Conservation (phyloP, 2,113 vertebrate species). For the Ochotona curzoniae region DNA sequence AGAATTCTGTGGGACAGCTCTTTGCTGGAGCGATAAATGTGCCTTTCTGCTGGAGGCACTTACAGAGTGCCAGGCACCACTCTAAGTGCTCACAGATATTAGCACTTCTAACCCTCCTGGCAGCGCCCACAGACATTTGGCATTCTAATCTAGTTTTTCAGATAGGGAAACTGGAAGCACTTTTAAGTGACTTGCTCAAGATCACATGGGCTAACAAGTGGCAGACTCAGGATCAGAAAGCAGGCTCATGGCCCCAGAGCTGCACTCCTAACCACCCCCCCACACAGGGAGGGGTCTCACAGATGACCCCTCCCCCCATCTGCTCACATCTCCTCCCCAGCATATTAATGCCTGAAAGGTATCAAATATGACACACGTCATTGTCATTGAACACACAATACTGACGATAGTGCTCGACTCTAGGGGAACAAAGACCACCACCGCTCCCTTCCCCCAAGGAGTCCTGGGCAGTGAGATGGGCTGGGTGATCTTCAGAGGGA, state of each 20-base stretch:
- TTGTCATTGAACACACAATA: accelerated
- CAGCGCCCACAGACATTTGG: neutral
- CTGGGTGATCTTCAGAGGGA: neutral
- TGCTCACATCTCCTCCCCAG: neutral
- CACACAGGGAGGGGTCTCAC: accelerated
- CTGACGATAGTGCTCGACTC: neutral
- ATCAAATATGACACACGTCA: neutral
- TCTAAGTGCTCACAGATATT: neutral
- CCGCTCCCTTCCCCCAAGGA: neutral
- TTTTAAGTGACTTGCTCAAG: neutral
- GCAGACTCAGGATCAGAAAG: neutral
- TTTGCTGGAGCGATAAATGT: neutral
- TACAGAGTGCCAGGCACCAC: neutral
- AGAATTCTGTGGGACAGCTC: neutral
- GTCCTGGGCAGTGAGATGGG: neutral
- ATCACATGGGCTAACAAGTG: neutral
- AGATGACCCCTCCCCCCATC: neutral
- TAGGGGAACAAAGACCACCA: neutral
- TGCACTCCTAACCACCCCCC: accelerated
- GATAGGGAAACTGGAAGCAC: neutral
- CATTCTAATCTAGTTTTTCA: neutral
- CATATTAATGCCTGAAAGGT: neutral
- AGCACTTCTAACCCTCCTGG: neutral
- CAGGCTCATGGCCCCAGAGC: neutral
- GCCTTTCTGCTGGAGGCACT: neutral